A percentile compares a stretch with the other conserved stretches of the same genome.
Conservation (phyloP, 2,113 vertebrate genomes). For the Ursus arctos region DNA sequence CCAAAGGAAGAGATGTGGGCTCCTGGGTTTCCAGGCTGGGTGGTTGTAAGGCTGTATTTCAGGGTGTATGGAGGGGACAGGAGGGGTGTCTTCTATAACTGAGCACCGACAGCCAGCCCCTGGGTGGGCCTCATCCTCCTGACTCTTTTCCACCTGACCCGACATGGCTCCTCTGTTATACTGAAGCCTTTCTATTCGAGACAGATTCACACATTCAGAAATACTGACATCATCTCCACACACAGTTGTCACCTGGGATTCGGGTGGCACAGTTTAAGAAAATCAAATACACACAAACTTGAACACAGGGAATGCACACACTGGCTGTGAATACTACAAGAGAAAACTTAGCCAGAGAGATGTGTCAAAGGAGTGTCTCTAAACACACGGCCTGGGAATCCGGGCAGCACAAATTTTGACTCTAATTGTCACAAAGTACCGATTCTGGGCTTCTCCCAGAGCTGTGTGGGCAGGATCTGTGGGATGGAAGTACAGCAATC, state of each 20-base stretch:
- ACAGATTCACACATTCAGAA: neutral
- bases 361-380: neutral
- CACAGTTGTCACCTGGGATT: neutral
- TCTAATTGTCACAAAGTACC: neutral
- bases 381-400: neutral
- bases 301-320: neutral
- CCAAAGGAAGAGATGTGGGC: neutral
- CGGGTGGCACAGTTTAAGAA: neutral
- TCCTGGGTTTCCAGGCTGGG: neutral
- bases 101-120: neutral
- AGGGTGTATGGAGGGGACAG: rapidly evolving
- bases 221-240: neutral
- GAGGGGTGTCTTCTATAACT: no score
- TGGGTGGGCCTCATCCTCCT: rapidly evolving
- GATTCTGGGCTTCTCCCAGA: neutral
- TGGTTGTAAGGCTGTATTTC: neutral
- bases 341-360: neutral
- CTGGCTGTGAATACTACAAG: neutral
- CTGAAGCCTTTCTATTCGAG: neutral
- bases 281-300: neutral
- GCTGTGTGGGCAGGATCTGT: neutral
- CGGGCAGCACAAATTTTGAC: neutral
- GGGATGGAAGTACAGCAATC: rapidly evolving
- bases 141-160: no score
- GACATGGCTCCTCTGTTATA: rapidly evolving